These are phyloP conservation scores for Aix galericulata DNA, from an alignment of 2,113 vertebrate genomes.

Conservation along the genomic window DNA sequence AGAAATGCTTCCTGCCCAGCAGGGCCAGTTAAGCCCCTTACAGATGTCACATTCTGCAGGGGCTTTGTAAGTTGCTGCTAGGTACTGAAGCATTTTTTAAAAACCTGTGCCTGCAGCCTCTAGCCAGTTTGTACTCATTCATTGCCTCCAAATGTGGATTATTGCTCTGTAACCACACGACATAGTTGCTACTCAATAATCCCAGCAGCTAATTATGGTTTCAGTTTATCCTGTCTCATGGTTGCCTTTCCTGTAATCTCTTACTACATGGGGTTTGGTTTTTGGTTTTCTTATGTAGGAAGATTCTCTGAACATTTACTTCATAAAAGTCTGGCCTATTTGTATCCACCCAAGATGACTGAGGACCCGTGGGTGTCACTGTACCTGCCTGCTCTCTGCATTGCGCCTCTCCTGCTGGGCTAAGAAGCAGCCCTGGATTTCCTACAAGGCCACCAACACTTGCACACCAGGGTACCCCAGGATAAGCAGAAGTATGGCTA, in stretches of 20 bases:
- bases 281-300: neutral
- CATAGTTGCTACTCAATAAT: neutral
- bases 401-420: neutral
- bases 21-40: neutral
- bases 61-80: neutral
- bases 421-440: neutral
- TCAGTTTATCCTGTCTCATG: neutral
- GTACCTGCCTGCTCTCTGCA: no score
- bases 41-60: neutral
- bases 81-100: neutral
- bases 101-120: neutral
- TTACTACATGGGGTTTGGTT: accelerated
- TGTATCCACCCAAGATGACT: accelerated
- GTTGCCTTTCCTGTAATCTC: neutral
- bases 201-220: neutral
- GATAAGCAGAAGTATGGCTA: neutral
- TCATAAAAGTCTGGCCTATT: neutral
- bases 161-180: neutral
- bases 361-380: accelerated
- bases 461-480: no score
- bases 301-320: neutral
- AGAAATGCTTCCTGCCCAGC: neutral
- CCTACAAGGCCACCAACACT: accelerated
- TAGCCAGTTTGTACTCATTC: neutral
- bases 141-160: neutral